These are phyloP conservation scores for Phylloscopus trochiloides DNA, from an alignment of 2,113 vertebrate genomes.

Conservation along the genomic window DNA sequence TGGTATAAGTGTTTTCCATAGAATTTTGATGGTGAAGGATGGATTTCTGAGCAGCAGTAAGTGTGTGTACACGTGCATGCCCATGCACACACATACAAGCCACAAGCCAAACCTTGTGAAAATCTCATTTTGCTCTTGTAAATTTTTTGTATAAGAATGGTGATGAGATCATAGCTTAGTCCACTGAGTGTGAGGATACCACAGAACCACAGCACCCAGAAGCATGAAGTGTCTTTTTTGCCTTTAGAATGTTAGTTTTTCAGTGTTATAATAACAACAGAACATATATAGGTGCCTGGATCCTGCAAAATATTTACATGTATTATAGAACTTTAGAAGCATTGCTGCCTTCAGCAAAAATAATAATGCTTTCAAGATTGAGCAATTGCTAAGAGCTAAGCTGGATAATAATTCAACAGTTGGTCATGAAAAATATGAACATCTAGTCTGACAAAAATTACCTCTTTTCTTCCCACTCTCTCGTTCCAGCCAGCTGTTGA, in stretches of 20 bases:
- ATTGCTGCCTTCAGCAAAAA: background rate
- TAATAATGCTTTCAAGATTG: background rate
- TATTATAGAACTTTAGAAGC: background rate
- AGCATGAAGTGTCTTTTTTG: background rate
- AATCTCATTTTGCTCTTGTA: background rate
- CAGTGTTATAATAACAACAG: background rate
- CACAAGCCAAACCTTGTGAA: background rate
- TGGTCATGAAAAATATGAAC: background rate
- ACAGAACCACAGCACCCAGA: background rate
- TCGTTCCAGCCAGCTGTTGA: background rate
- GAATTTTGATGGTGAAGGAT: background rate
- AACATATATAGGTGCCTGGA: background rate
- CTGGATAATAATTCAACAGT: background rate
- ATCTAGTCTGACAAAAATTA: background rate
- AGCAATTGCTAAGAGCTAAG: background rate
- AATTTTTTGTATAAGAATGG: background rate
- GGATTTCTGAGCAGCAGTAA: background rate
- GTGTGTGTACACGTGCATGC: fast-evolving
- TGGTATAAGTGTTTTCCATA: background rate
- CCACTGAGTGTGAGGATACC: background rate
- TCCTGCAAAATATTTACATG: background rate
- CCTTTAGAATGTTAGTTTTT: background rate
- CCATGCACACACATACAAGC: background rate
- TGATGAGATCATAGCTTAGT: background rate
- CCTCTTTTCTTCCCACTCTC: background rate